Evolutionary conservation across 2,888 invertebrate genomes (phyloP).

Genomic region (Blomia tropicalis): DNA sequence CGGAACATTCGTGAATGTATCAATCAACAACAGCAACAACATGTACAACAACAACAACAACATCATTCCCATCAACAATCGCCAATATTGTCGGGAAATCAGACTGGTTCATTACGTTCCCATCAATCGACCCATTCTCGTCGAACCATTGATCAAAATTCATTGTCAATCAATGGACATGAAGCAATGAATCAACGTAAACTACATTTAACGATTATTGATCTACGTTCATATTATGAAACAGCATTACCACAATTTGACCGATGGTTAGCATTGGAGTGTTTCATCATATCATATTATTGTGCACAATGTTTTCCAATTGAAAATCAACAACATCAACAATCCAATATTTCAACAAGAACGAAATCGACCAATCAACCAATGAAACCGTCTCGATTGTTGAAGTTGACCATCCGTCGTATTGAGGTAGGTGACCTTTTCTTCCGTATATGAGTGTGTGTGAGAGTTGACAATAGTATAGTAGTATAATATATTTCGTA

Average conservation of each 20-base stretch:
- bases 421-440: neutral
- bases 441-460: neutral
- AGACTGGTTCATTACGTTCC: neutral
- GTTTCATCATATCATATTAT: neutral
- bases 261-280: neutral
- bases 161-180: neutral
- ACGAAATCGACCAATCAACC: neutral
- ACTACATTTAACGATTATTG: neutral
- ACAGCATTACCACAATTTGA: neutral
- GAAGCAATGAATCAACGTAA: neutral
- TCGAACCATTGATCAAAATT: neutral
- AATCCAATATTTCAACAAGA: neutral
- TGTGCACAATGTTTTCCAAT: neutral
- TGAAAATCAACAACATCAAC: neutral
- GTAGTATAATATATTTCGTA: too few relatives aligned
- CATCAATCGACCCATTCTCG: neutral
- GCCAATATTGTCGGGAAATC: neutral
- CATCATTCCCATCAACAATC: neutral
- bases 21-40: neutral
- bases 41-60: neutral
- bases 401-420: constrained; percentile 7
- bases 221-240: neutral
- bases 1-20: neutral
- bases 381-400: neutral
- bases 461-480: neutral